These are phyloP conservation scores for Galemys pyrenaicus DNA, from an alignment of 2,113 vertebrate species.

Conservation along the genomic window DNA sequence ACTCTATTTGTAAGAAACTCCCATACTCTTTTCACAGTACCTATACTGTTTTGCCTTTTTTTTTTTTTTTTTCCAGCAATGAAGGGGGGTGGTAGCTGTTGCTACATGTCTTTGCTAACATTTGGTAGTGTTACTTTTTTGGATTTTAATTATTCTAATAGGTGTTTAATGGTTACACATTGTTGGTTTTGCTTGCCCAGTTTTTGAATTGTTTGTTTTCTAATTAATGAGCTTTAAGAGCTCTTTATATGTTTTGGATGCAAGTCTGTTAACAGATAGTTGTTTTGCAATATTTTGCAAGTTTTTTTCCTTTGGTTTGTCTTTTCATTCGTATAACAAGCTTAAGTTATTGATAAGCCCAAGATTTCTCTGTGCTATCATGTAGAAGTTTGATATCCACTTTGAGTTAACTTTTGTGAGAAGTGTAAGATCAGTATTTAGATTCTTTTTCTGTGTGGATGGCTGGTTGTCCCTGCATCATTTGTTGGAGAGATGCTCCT, in stretches of 20 bases:
- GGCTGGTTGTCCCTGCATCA: not conserved
- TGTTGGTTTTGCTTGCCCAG: not conserved
- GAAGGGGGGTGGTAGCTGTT: too few species aligned
- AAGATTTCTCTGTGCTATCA: not conserved
- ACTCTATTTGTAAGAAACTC: conserved; percentile 35
- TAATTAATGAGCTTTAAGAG: not conserved
- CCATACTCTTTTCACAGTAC: not conserved
- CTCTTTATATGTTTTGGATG: too few species aligned
- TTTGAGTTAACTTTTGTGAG: not conserved
- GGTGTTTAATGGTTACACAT: not conserved
- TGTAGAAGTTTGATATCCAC: not conserved
- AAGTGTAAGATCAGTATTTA: not conserved
- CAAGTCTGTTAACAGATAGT: too few species aligned
- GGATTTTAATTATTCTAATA: too few species aligned
- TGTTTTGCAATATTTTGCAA: too few species aligned
- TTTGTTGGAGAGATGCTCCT: not conserved
- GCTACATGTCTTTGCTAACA: not conserved
- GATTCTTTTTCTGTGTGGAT: not conserved
- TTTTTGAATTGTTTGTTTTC: conserved; percentile 25
- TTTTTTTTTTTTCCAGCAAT: not conserved
- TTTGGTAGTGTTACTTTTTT: not conserved
- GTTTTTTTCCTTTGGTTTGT: too few species aligned
- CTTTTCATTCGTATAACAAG: too few species aligned
- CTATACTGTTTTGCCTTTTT: not conserved
- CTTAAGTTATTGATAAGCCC: not conserved